Evolutionary conservation across 1,140 invertebrate genomes (phyloP).

Genomic region (Wiebesia pumilae): DNA sequence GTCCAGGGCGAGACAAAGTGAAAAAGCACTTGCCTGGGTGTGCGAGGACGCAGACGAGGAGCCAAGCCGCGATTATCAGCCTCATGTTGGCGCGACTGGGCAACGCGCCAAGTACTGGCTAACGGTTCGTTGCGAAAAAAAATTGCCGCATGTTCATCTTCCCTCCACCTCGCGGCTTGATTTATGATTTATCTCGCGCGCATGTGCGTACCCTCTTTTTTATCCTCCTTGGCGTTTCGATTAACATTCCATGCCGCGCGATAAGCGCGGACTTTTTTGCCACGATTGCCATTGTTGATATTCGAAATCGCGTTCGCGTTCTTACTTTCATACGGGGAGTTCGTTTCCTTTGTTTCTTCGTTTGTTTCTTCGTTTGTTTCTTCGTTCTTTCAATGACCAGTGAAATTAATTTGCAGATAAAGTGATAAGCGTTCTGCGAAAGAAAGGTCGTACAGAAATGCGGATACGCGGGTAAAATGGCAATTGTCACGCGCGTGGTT

Average conservation of each 20-base stretch:
- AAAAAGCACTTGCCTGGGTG: conserved; percentile 27
- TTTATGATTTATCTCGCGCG: neutral
- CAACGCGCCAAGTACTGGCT: neutral
- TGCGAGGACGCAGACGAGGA: neutral
- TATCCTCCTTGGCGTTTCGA: neutral
- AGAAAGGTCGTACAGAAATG: no score
- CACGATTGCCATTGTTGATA: no score
- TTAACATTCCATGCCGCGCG: neutral
- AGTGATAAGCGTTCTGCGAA: no score
- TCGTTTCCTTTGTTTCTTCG: no score
- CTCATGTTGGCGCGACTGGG: conserved; percentile 3
- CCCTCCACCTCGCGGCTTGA: neutral
- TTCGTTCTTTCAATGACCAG: no score
- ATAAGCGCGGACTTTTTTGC: neutral
- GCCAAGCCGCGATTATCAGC: neutral
- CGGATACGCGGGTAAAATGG: no score
- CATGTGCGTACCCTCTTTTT: neutral
- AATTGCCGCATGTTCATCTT: neutral
- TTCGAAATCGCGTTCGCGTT: no score
- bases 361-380: no score
- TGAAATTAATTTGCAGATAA: no score
- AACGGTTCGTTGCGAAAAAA: neutral
- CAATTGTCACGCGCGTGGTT: no score
- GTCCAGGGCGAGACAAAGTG: neutral
- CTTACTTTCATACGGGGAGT: no score